Conservation (phyloP, 2,888 invertebrate genomes). For the Melangyna quadrimaculata region DNA sequence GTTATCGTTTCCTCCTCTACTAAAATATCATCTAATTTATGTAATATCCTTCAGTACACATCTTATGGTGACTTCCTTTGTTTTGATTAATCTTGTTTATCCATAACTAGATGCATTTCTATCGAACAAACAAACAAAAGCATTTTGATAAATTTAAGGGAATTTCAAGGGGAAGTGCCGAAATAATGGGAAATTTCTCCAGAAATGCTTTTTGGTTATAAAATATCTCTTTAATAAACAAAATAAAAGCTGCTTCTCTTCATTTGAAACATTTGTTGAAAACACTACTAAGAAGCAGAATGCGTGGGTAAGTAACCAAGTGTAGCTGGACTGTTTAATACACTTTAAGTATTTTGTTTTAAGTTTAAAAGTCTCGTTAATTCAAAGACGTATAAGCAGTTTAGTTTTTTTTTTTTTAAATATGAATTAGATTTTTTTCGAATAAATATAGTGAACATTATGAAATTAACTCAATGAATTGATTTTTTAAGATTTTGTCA, state of each 20-base stretch:
- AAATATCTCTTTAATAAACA: background rate
- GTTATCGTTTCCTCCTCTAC: background rate
- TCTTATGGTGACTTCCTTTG: background rate
- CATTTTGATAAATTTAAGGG: background rate
- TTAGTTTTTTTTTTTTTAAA: no score
- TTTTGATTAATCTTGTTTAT: conserved; percentile 9
- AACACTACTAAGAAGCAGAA: background rate
- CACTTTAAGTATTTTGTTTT: background rate
- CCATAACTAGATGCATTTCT: background rate
- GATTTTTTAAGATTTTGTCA: background rate
- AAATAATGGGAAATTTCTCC: conserved; percentile 38
- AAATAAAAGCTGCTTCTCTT: background rate
- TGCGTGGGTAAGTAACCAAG: background rate
- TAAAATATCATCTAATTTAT: background rate
- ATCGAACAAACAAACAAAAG: background rate
- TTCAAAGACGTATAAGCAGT: background rate
- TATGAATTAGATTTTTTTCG: no score
- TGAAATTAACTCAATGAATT: background rate
- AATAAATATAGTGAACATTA: no score
- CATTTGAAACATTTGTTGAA: background rate
- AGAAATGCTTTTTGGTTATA: background rate
- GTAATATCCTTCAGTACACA: background rate
- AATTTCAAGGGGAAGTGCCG: background rate
- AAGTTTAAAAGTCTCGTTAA: background rate
- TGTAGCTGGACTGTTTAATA: no score